phyloP scores from a whole-genome alignment of 2,888 invertebrate species.

The Diachrysia chrysitis region DNA sequence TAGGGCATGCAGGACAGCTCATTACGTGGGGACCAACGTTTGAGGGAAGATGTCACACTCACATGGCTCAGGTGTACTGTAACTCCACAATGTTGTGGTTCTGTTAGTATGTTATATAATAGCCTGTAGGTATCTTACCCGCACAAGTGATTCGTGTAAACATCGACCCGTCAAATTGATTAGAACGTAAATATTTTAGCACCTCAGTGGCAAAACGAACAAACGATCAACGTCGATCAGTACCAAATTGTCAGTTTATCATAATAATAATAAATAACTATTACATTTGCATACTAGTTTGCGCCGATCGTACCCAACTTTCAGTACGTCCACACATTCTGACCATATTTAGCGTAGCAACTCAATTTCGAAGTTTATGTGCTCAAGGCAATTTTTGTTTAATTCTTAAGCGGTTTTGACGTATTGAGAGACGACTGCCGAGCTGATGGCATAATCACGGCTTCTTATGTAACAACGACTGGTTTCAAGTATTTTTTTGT shows the following conservation, averaged over 20 bases:
- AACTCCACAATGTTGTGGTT: too few species aligned
- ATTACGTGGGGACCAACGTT: too few species aligned
- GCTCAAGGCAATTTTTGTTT: constrained; percentile 60
- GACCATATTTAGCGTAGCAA: constrained; percentile 56
- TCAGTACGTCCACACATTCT: constrained; percentile 50
- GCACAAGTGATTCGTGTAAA: constrained; percentile 9
- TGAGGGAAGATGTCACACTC: too few species aligned
- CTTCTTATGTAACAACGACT: constrained; percentile 71
- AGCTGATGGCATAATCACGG: constrained; percentile 72
- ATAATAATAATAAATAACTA: constrained; percentile 39
- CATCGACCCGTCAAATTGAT: constrained; percentile 6
- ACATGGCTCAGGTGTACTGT: too few species aligned
- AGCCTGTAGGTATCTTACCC: background rate
- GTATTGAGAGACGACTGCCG: constrained; percentile 54
- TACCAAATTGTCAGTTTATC: constrained; percentile 26
- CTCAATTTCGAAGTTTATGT: constrained; percentile 54
- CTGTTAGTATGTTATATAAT: background rate
- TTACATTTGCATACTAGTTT: constrained; percentile 51
- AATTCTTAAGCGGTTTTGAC: constrained; percentile 54
- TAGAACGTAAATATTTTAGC: constrained; percentile 10
- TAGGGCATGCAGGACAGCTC: too few species aligned
- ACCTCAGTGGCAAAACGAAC: constrained; percentile 7
- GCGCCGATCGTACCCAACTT: constrained; percentile 37
- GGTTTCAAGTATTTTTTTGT: constrained; percentile 71
- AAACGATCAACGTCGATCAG: constrained; percentile 26